Conservation (phyloP, 1,140 invertebrate genomes). For the Sycobia sp. region DNA sequence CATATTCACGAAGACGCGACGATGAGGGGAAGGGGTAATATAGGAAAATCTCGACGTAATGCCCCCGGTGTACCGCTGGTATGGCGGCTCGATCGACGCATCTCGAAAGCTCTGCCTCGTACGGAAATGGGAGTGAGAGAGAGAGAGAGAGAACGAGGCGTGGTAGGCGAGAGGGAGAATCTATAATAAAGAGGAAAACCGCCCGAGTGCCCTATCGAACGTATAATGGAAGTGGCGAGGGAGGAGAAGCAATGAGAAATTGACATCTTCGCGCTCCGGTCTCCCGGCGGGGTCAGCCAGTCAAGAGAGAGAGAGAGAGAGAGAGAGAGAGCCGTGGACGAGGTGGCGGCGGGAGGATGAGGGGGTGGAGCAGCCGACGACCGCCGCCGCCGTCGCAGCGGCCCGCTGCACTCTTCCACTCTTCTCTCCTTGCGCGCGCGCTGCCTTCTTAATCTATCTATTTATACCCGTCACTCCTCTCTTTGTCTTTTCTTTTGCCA, state of each 20-base stretch:
- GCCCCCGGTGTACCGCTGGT: slow-evolving; percentile 17
- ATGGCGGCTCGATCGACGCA: slow-evolving; percentile 30
- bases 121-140: slow-evolving; percentile 4
- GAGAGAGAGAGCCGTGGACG: neutral
- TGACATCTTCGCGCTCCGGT: slow-evolving; percentile 11
- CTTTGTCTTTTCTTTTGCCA: no score
- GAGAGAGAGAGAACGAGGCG: neutral
- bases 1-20: no score
- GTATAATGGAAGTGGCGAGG: neutral
- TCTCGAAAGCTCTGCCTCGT: slow-evolving; percentile 20
- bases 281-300: slow-evolving; percentile 18
- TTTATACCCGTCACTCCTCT: no score
- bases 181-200: slow-evolving; percentile 20
- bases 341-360: neutral
- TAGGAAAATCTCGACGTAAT: slow-evolving; percentile 45
- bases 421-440: no score
- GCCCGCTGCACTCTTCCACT: no score
- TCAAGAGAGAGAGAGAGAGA: neutral
- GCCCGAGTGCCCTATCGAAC: neutral
- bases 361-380: neutral
- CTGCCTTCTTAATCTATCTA: no score
- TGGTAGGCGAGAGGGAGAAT: neutral
- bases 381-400: no score
- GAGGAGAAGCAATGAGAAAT: slow-evolving; percentile 21
- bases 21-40: neutral